A percentile compares a stretch with the other conserved stretches of the same genome.
These are phyloP conservation scores for Campylomormyrus numenius DNA, from an alignment of 2,113 vertebrate species.

Conservation along the genomic window DNA sequence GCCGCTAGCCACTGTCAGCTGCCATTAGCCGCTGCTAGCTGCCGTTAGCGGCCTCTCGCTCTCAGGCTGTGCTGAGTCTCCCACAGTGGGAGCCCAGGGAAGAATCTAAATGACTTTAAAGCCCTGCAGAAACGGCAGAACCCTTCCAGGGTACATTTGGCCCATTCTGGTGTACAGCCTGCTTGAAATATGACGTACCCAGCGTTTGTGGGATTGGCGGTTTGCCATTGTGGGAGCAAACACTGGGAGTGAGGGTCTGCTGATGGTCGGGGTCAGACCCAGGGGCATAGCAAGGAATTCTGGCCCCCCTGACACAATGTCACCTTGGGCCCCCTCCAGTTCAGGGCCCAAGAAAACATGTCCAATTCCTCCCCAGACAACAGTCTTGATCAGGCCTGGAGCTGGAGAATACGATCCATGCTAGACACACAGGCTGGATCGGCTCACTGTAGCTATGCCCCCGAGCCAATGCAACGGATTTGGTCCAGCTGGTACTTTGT, in stretches of 20 bases:
- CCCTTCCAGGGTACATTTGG: slow-evolving; percentile 39
- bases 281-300: neutral
- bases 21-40: neutral
- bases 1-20: neutral
- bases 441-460: neutral
- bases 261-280: neutral
- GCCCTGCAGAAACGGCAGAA: slow-evolving; percentile 39
- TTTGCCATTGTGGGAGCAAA: neutral
- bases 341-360: neutral
- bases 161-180: slow-evolving; percentile 39
- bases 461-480: neutral
- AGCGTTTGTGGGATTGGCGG: neutral
- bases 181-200: neutral
- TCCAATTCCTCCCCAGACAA: neutral
- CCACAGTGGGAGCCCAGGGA: neutral
- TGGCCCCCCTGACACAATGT: neutral
- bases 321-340: neutral
- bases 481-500: neutral
- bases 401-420: neutral
- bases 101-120: slow-evolving; percentile 1
- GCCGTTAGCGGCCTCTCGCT: neutral
- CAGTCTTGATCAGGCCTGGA: neutral
- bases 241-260: neutral
- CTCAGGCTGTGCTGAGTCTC: neutral
- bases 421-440: slow-evolving; percentile 17